Percentiles rank a stretch among this genome's conserved stretches.
Conservation (phyloP, 2,113 vertebrate species). For the Otus sunia region DNA sequence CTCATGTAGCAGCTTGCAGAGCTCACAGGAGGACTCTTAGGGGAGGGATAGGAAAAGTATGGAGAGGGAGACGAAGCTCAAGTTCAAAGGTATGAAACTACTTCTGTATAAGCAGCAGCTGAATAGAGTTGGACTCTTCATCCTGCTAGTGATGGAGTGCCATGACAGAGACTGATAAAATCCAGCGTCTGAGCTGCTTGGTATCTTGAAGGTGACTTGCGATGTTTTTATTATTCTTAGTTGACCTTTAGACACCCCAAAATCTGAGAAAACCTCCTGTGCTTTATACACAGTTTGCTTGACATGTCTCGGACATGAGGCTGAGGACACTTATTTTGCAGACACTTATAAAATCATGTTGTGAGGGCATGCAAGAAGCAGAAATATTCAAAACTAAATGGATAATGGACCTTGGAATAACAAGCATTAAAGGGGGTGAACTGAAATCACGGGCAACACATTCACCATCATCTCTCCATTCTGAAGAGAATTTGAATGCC, state of each 20-base stretch:
- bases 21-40: background rate
- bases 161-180: background rate
- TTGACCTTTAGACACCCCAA: background rate
- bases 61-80: background rate
- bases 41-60: background rate
- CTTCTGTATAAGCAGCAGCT: background rate
- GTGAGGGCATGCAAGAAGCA: background rate
- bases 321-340: background rate
- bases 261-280: background rate
- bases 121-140: background rate
- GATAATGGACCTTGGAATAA: background rate
- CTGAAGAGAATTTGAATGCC: background rate
- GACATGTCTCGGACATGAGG: background rate
- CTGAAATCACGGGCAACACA: background rate
- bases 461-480: background rate
- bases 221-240: background rate
- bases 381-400: background rate
- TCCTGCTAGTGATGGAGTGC: background rate
- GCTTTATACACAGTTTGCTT: background rate
- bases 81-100: background rate
- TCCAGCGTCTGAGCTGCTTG: background rate
- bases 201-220: background rate
- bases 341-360: background rate
- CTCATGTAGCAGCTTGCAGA: background rate
- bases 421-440: background rate